Evolutionary conservation across 2,888 invertebrate species (phyloP), one percentile per base, ranked within the genome.

Genomic region (Ectemnius continuus): DNA sequence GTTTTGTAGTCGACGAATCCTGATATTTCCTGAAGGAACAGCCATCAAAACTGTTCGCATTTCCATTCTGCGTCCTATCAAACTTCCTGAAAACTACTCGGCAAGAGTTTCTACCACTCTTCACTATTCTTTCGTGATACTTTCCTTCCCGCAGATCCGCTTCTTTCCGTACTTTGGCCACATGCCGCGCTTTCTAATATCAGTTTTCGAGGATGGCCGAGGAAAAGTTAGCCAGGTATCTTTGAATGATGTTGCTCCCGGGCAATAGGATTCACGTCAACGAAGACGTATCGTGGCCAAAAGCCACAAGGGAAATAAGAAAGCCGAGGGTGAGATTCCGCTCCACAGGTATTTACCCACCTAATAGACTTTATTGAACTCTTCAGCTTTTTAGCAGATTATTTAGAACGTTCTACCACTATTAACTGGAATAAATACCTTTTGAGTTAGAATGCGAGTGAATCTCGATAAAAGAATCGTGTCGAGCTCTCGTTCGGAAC

Each of bases 301-400:
- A 47, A n/a, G 47, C 47, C 47, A n/a, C 47, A n/a, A n/a, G 47
- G 47, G 47, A 47, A 47, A 47, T 47, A 47, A 47, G 23, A 23
- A 23, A 23, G 3, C 2, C 23, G 23, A 23, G 4, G 2, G 47
- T 2, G n/a, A 47, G 2, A 11, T 47, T 47, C 47, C 47, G 47
- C 2, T 47, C 47, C n/a, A n/a, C n/a, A 1, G 47, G n/a, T 47
- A 47, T n/a, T 47, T 47, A 47, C 47, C 47, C 47, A n/a, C n/a
- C 47, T 47, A 47, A 47, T 4, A 47, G 47, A 2, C 13, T 47
- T 47, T 47, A 11, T 6, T 47, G 2, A 23, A 23, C 23, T 2
- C 23, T 23, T 23, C 23, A 23, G 2, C 3, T 23, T 23, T 23
- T 23, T 23, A 23, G 2, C 23, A 23, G 23, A 23, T 23, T 3